Conservation (phyloP, 2,113 vertebrate species). For the Pelobates fuscus region DNA sequence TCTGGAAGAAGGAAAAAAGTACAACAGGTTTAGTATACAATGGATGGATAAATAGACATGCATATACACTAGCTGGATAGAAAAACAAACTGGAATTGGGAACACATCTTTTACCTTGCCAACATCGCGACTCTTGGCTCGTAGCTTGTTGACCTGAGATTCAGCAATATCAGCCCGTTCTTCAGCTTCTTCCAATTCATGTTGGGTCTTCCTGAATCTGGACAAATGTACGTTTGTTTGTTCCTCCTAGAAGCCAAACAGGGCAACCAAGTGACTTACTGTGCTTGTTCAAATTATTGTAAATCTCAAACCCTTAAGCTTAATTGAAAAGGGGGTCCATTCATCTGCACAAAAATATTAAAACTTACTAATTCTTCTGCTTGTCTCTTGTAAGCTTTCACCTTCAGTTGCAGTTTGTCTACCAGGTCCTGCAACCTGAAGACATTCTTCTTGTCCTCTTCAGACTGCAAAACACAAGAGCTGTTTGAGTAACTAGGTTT, state of each 20-base stretch:
- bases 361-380: slow-evolving; percentile 78
- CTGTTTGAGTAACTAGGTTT: too few relatives aligned
- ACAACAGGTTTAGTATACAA: too few relatives aligned
- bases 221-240: slow-evolving; percentile 59
- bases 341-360: background rate
- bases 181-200: slow-evolving; percentile 71
- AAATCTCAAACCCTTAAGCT: too few relatives aligned
- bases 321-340: too few relatives aligned
- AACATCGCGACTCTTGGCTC: slow-evolving; percentile 30
- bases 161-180: slow-evolving; percentile 72
- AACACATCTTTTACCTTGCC: slow-evolving; percentile 21
- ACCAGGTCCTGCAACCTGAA: slow-evolving; percentile 80
- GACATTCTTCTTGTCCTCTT: slow-evolving; percentile 81
- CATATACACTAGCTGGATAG: too few relatives aligned
- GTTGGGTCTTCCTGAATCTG: slow-evolving; percentile 67
- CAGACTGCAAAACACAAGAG: slow-evolving; percentile 65
- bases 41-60: too few relatives aligned
- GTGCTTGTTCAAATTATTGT: too few relatives aligned
- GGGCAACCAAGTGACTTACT: background rate
- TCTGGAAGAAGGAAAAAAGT: slow-evolving; percentile 5
- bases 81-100: background rate
- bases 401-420: slow-evolving; percentile 83
- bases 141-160: slow-evolving; percentile 69
- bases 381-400: slow-evolving; percentile 81
- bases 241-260: slow-evolving; percentile 65